Percentiles rank a stretch among this genome's conserved stretches.
phyloP scores from a whole-genome alignment of 2,888 invertebrate species.

The Clostera curtula region DNA sequence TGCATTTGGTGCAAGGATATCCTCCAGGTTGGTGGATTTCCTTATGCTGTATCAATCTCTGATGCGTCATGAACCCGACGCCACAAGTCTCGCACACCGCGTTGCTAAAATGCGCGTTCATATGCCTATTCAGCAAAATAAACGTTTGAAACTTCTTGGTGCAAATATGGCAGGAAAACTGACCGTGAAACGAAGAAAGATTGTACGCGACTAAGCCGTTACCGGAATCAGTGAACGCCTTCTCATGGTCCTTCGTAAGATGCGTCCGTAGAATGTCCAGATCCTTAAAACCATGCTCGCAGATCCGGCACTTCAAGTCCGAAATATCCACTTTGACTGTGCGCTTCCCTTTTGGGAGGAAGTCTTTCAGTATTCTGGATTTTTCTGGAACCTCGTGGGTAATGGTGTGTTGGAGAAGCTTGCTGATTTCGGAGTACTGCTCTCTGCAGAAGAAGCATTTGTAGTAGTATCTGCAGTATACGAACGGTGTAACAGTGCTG shows the following conservation, averaged over 20 bases:
- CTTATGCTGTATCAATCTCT: constrained; percentile 47
- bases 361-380: constrained; percentile 33
- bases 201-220: constrained; percentile 48
- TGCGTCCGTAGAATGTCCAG: constrained; percentile 39
- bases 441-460: constrained; percentile 54
- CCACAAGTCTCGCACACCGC: constrained; percentile 56
- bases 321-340: constrained; percentile 56
- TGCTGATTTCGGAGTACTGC: constrained; percentile 39
- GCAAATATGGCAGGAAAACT: constrained; percentile 48
- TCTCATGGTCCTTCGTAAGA: constrained; percentile 32
- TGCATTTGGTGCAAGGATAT: constrained; percentile 53
- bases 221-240: constrained; percentile 42
- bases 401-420: constrained; percentile 35
- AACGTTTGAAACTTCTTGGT: constrained; percentile 48
- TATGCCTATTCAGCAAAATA: constrained; percentile 51
- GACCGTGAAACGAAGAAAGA: constrained; percentile 34
- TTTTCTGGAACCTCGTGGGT: constrained; percentile 37
- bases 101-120: constrained; percentile 58
- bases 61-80: constrained; percentile 50
- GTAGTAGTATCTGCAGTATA: constrained; percentile 51
- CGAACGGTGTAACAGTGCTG: constrained; percentile 45
- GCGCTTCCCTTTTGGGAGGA: constrained; percentile 46
- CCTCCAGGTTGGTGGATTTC: constrained; percentile 50
- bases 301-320: constrained; percentile 44
- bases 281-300: constrained; percentile 24